These are phyloP conservation scores for Furnarius figulus DNA, from an alignment of 2,113 vertebrate genomes.

Conservation along the genomic window DNA sequence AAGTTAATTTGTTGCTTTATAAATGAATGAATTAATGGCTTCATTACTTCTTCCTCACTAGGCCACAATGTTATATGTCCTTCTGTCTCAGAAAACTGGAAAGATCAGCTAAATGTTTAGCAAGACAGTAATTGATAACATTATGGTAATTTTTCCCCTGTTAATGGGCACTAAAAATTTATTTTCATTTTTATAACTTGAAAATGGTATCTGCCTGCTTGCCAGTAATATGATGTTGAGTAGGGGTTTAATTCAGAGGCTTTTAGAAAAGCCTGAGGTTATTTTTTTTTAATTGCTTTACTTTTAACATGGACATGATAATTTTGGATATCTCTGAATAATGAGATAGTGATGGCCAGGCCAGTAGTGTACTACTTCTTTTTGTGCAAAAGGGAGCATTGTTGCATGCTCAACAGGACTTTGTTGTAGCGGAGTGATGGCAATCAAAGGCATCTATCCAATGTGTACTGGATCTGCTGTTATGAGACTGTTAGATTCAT, in stretches of 20 bases:
- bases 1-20: constrained; percentile 39
- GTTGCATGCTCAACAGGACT: background rate
- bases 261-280: background rate
- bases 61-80: background rate
- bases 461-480: background rate
- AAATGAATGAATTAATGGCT: constrained; percentile 15
- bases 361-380: background rate
- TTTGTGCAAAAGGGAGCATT: background rate
- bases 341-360: background rate
- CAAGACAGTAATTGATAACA: constrained; percentile 43
- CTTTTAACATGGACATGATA: background rate
- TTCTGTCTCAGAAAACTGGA: constrained; percentile 33
- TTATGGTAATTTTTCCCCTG: background rate
- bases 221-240: background rate
- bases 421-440: background rate
- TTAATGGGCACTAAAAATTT: constrained; percentile 32
- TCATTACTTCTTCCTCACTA: constrained; percentile 9
- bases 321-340: background rate
- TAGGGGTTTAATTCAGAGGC: background rate
- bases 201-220: background rate
- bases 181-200: constrained; percentile 43
- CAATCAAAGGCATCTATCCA: background rate
- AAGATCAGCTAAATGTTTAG: constrained; percentile 36
- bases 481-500: background rate
- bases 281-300: background rate